Base-by-base conservation (phyloP, 1,140 invertebrate species). In the Pogonomyrmex barbatus region DNA sequence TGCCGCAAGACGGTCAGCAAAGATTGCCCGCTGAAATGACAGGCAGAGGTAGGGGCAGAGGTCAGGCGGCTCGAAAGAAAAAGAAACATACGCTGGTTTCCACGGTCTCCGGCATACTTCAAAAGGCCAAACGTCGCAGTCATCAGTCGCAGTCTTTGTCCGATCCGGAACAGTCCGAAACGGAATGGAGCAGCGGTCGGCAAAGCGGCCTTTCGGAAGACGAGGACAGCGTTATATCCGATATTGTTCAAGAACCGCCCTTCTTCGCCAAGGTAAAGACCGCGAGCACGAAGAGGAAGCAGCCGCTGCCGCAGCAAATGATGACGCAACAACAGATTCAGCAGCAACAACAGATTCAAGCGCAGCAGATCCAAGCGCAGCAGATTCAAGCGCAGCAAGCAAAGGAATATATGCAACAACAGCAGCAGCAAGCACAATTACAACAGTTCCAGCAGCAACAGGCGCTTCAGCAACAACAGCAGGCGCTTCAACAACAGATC, bases 71-170 rank as follows among this genome's bases (percentile, higher is more conserved):
- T 17, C 95, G 96, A 87, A 97, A 97, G 91, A 97, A 97, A 94
- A 97, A 97, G 93, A 97, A 97, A 91, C 97, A 97, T 92, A 96
- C 96, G 17, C 94, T 98, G 54, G 97, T 98, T 1, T 97, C 97
- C 0, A 97, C 97, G 0, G 96, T 98, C 91, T 97, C 97, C 0
- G 97, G 97, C 9, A 96, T 98, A 89, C 93, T 98, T 47, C 97
- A 97, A 93, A 98, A 97, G 95, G 97, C 97, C 0, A 97, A 97
- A 94, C 94, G 97, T 90, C 96, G 96, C 95, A 96, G 96, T 85
- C 94, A 95, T 85, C 94, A 94, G 3, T 94, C 94, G 17, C 96
- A 96, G 88, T 97, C 96, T 0, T 89, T 97, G 45, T 98, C 97
- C 8, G 97, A 97, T 94, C 97, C 97, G 4, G 97, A 98, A 94